Conservation (phyloP, 1,140 invertebrate species). For the Muscidifurax raptorellus region DNA sequence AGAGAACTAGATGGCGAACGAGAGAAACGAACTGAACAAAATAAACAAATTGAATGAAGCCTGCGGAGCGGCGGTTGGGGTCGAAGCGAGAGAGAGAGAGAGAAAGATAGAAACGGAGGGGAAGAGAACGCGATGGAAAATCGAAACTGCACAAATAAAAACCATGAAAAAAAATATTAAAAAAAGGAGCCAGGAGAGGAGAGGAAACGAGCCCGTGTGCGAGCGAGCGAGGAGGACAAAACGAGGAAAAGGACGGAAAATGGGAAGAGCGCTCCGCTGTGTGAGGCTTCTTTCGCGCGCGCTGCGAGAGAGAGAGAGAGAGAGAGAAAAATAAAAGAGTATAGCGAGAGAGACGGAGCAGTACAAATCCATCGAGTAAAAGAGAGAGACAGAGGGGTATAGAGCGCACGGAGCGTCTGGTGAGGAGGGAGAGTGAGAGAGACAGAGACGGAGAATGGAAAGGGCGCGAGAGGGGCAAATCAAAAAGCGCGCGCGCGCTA, state of each 20-base stretch:
- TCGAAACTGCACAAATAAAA: slow-evolving; percentile 42
- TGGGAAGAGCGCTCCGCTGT: neutral
- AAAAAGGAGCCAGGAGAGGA: slow-evolving; percentile 4
- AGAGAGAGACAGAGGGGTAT: slow-evolving; percentile 4
- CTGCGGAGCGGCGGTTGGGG: neutral
- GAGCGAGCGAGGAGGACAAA: slow-evolving; percentile 15
- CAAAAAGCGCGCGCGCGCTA: neutral
- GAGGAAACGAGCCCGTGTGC: neutral
- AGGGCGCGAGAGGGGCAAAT: slow-evolving; percentile 19
- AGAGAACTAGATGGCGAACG: slow-evolving; percentile 33
- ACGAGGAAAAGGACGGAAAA: slow-evolving; percentile 46
- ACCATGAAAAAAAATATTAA: neutral
- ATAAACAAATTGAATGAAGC: slow-evolving; percentile 49
- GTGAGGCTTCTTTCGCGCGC: neutral
- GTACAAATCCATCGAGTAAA: neutral
- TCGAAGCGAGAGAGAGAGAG: slow-evolving; percentile 6
- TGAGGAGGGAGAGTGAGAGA: neutral
- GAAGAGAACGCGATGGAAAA: slow-evolving; percentile 36
- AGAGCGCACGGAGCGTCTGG: neutral
- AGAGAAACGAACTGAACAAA: slow-evolving; percentile 42
- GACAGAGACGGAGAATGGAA: neutral
- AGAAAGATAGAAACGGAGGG: neutral
- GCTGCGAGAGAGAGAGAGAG: neutral
- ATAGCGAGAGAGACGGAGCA: slow-evolving; percentile 27
- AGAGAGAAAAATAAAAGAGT: slow-evolving; percentile 39